A percentile compares a stretch with the other conserved stretches of the same genome.
Conservation (phyloP, 2,797 vertebrate genomes). For the Micrastur ruficollis region DNA sequence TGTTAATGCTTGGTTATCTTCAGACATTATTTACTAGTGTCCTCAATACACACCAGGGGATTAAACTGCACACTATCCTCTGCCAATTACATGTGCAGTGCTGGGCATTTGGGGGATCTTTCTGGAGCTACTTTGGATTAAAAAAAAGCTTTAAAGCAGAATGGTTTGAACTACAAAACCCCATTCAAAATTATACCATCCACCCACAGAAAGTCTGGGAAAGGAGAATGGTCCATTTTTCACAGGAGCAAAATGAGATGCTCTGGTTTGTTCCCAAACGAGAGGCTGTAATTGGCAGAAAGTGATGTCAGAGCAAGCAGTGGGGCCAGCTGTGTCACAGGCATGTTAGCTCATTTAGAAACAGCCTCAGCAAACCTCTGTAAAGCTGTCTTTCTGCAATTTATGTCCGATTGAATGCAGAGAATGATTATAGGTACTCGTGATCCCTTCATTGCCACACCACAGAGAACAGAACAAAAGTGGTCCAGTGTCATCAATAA, state of each 20-base stretch:
- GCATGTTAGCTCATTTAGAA: background rate
- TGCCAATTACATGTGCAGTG: background rate
- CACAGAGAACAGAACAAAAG: conserved; percentile 8
- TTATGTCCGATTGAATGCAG: conserved; percentile 22
- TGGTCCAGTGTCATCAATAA: background rate
- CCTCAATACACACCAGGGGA: background rate
- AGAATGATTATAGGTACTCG: background rate
- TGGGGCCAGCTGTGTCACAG: conserved; percentile 4
- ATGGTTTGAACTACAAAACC: conserved; percentile 18
- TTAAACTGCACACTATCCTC: background rate
- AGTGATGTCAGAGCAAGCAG: conserved; percentile 7
- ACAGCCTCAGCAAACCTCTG: background rate
- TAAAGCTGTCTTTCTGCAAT: conserved; percentile 15
- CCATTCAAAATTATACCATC: background rate
- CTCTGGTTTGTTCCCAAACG: background rate
- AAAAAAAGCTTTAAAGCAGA: background rate
- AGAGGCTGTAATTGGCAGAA: conserved; percentile 4
- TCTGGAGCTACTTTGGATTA: background rate
- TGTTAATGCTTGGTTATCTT: background rate
- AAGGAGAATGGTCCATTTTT: conserved; percentile 7
- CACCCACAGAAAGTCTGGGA: conserved; percentile 27
- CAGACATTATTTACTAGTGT: conserved; percentile 7
- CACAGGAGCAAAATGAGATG: background rate
- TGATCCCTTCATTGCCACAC: background rate
- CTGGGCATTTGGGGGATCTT: background rate